Evolutionary conservation across 2,888 invertebrate genomes (phyloP), one percentile per base, ranked within the genome.

Genomic region (Punctoribates punctum): DNA sequence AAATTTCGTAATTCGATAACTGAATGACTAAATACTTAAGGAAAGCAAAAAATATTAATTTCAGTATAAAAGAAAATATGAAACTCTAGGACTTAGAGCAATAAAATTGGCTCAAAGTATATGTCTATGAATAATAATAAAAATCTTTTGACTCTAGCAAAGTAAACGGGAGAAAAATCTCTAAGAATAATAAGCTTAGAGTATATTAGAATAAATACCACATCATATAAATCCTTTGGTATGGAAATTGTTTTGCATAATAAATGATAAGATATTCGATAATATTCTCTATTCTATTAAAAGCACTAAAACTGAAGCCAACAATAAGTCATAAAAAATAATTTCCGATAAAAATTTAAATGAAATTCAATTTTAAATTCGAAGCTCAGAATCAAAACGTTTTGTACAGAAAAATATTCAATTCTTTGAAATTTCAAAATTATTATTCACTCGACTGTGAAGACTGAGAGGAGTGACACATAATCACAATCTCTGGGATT

Each of bases 161-260:
- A 51, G 51, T n/a, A 20, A 51, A 20, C 5, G n/a, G 51, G 15
- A 27, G 23, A 34, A 42, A 42, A 42, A 23, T 67, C 67, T 20
- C 34, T 42, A 67, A 27, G 34, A 65, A 67, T 67, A 67, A 67
- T 67, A 67, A 67, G 67, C 67, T 67, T 67, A 67, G 42, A 38
- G 38, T 67, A 67, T 42, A 67, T 67, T 67, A 67, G 67, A 34
- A 67, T 67, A 67, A 67, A 67, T 38, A 67, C 42, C 67, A 42
- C 67, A 60, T 60, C 11, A 17, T 62, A 62, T 62, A 62, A 65
- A 65, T 34, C 34, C 65, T 34, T 65, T 29, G 6, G 38, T 27
- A 42, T 23, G 27, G 13, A 29, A 67, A 67, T 67, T 67, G 17
- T 29, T 67, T 11, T 67, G 42, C 67, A 67, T 67, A 67, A 67